These are phyloP conservation scores for Ateles fusciceps DNA, from an alignment of 2,797 vertebrate genomes.

Conservation along the genomic window DNA sequence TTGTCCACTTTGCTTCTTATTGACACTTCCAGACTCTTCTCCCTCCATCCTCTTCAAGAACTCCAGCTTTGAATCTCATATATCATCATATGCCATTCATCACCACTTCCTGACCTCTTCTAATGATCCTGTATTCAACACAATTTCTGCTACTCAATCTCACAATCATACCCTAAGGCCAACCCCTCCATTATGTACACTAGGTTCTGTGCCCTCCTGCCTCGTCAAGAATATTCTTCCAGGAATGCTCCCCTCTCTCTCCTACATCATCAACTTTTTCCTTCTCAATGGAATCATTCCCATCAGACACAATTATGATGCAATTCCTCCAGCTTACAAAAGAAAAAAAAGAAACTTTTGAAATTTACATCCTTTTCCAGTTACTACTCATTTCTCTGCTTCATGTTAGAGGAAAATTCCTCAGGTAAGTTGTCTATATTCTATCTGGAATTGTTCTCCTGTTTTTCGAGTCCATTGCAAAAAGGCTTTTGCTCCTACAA, in stretches of 20 bases:
- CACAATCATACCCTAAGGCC: background rate
- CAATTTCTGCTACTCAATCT: background rate
- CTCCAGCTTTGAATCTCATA: background rate
- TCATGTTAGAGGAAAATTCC: background rate
- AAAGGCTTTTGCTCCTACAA: background rate
- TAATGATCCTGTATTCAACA: background rate
- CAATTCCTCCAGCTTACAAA: background rate
- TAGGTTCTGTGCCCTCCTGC: too few species aligned
- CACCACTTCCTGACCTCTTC: background rate
- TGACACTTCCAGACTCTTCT: background rate
- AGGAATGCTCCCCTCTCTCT: background rate
- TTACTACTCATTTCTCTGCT: background rate
- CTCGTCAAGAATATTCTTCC: background rate
- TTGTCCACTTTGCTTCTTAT: background rate
- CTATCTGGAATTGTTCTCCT: background rate
- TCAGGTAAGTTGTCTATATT: background rate
- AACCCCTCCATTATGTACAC: background rate
- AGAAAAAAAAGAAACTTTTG: background rate
- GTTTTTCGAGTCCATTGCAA: background rate
- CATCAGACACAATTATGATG: background rate
- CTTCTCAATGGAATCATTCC: background rate
- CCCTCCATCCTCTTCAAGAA: background rate
- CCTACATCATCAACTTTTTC: background rate
- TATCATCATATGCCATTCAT: background rate
- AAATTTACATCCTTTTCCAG: background rate